Base-by-base conservation (phyloP, 30 jellyfish, hydroid and myxozoan genomes). In the Phacellophora camtschatica region DNA sequence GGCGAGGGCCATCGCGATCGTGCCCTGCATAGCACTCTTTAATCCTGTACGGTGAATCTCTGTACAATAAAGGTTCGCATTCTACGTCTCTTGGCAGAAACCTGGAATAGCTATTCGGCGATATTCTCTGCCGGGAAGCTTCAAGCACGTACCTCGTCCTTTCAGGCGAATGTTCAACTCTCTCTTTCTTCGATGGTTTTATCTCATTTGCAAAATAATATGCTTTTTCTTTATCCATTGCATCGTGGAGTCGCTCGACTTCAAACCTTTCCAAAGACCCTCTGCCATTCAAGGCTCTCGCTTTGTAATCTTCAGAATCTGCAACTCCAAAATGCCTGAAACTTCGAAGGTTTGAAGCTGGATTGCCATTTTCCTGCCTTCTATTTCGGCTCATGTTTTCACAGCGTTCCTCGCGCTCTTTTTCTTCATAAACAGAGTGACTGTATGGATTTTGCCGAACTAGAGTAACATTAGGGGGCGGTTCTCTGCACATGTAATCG, bases 391-490 rank as follows among this genome's bases (percentile, higher is more conserved):
- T 34, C 0, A 64, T 77, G 10, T 80, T 68, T 67, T 80, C 91
- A 39, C 12, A 42, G 42, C 35, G 49, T 13, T 22, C 39, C 34
- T 48, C 77, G 34, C 56, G 18, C 50, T 33, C 84, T 66, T 50
- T 48, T 31, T 28, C 54, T 30, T 80, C 91, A 59, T 51, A 53
- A 35, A 46, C 12, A 28, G 90, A 5, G 56, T 59, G 35, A 23
- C 37, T 30, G 33, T 57, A 31, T 15, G 28, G 71, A 53, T 71
- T 58, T 34, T 80, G 65, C 22, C 62, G 58, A 18, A 80, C 43
- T 51, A 80, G 27, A n/a, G 91, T 80, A 24, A 80, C 91, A 29
- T 80, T 80, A 8, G 91, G 91, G 58, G 91, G 91, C 28, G 84
- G 69, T 24, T 74, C 77, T 3, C 37, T 58, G 25, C 54, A 29